Base-by-base conservation (phyloP, 2,113 vertebrate species). In the Prinia subflava region DNA sequence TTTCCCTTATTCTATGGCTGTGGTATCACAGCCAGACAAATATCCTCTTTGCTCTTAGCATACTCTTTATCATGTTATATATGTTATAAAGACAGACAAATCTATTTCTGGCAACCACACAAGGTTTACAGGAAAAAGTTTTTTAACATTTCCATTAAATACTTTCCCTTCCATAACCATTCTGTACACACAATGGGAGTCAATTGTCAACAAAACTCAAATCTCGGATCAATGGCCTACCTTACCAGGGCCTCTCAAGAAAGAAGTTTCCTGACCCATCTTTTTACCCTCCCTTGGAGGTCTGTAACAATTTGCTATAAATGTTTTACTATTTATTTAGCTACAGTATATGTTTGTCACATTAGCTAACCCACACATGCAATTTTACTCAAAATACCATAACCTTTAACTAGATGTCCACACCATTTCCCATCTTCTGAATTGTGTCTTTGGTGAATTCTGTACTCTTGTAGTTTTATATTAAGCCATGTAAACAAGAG, bases 321-420 rank as follows among this genome's bases (percentile, higher is more conserved):
- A 89, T 55, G 24, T 82, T 94, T 96, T 92, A 93, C 46, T 59
- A 80, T 71, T 85, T 77, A 27, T 94, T 94, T 60, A 84, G 84
- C 41, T 87, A 56, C 46, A n/a, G 39, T 74, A 73, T 89, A 57
- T 65, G 27, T 90, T 94, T 90, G 70, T 68, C 67, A 68, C 65
- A 69, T 92, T 83, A 95, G 25, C 59, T 81, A 93, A 62, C 11
- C 21, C 73, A 89, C 67, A 93, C 22, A 87, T 79, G 50, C 27
- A 94, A 90, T 92, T 94, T 91, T 75, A 96, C 63, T 93, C 56
- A 95, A 88, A 90, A 90, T 79, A 70, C 52, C 87, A 81, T 55
- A 80, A 60, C 24, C 19, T 81, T 31, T 73, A 85, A 88, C 60
- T 47, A 79, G 14, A 62, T 73, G 6, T 6, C 52, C 53, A 80